Evolutionary conservation across 2,113 vertebrate species (phyloP), one percentile per base, ranked within the genome.

Genomic region (Onychorhynchus coronatus): DNA sequence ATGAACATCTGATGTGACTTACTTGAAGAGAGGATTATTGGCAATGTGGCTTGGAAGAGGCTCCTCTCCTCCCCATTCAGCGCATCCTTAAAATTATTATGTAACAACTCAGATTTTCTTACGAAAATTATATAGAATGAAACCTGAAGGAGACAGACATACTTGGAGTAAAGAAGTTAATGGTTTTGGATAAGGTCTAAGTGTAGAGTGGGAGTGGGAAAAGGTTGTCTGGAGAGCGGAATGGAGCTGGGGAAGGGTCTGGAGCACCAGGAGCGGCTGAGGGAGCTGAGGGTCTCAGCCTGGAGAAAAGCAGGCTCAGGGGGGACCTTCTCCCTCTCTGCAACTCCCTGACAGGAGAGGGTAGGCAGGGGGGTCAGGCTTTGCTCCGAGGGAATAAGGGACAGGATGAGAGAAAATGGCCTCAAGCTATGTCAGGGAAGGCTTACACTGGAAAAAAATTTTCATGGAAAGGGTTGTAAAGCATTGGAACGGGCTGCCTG

Each of bases 391-490:
- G 72, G 37, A 21, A 68, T 58, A 88, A 31, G 76, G 42, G 68
- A 58, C 59, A 58, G 68, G 67, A 88, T 35, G 1, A 50, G 59
- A 81, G 59, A 68, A 44, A 58, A 50, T 0, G 1, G 59, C 35
- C 58, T 4, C 67, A 44, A 61, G 15, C 3, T 66, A 35, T 4
- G 5, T 14, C 50, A 37, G 16, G 10, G 33, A 1, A 50, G n/a
- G 12, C 20, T 55, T 55, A 20, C 14, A 4, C 12, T 33, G 30
- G 53, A 31, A 30, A 31, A 21, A 24, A 25, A 2, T 14, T 44
- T 2, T 2, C 3, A 1, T 58, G 37, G 41, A 4, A 37, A 28
- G 23, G 59, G 1, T 24, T 39, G 9, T 20, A 20, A 31, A 67
- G 18, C 14, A 13, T 33, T 81, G 59, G 77, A 33, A 24, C 0